phyloP scores from a whole-genome alignment of 2,888 invertebrate species.

The Drosophila multiciliata region DNA sequence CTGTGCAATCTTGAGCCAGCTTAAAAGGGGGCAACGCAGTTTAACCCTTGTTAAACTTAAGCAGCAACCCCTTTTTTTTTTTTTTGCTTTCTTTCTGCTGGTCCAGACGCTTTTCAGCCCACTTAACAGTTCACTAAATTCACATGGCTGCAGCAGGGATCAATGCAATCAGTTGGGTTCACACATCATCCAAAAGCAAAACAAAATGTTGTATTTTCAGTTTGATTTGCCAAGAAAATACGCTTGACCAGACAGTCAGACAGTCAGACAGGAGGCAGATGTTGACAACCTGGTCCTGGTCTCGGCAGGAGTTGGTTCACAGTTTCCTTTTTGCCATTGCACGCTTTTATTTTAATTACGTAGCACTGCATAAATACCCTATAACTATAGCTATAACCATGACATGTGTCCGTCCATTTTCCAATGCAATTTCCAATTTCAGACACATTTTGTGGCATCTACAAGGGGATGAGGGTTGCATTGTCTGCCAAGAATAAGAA shows the following conservation, averaged over 20 bases:
- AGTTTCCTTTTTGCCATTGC: constrained; percentile 66
- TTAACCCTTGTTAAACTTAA: constrained; percentile 76
- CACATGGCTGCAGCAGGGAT: constrained; percentile 27
- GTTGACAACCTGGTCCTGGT: constrained; percentile 9
- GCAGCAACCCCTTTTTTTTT: constrained; percentile 56
- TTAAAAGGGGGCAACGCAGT: constrained; percentile 63
- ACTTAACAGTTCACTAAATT: constrained; percentile 65
- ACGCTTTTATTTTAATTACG: constrained; percentile 76
- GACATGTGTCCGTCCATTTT: constrained; percentile 73
- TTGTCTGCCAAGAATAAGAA: constrained; percentile 69
- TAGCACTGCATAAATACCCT: constrained; percentile 43
- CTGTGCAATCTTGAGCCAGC: constrained; percentile 44
- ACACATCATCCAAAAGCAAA: constrained; percentile 7
- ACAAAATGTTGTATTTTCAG: constrained; percentile 11
- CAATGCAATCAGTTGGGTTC: constrained; percentile 44
- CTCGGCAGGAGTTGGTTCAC: constrained; percentile 12
- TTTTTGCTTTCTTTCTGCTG: not conserved
- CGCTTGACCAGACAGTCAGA: constrained; percentile 50
- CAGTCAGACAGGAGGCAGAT: constrained; percentile 38
- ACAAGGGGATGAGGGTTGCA: constrained; percentile 42
- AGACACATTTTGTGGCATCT: constrained; percentile 5
- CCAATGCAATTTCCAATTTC: constrained; percentile 24
- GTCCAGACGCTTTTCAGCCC: constrained; percentile 32
- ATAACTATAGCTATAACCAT: constrained; percentile 17
- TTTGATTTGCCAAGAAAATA: constrained; percentile 49